Evolutionary conservation across 1,140 invertebrate species (phyloP).

Genomic region (Lepidotrigona ventralis): DNA sequence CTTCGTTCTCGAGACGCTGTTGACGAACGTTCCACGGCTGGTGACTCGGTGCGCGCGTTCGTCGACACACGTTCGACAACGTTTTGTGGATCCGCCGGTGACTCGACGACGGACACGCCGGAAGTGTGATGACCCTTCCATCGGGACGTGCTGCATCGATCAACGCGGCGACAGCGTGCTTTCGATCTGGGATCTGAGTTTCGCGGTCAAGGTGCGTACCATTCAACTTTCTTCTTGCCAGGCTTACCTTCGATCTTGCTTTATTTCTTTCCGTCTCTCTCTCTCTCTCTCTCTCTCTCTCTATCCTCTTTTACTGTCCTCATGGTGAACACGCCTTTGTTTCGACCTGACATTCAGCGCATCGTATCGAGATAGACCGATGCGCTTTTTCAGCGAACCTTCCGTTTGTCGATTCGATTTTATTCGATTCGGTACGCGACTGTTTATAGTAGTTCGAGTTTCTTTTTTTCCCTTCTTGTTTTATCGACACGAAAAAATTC

Average conservation of each 20-base stretch:
- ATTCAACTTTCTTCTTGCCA: background rate
- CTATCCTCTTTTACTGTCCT: background rate
- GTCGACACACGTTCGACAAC: background rate
- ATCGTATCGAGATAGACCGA: background rate
- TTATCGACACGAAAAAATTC: background rate
- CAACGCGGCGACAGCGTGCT: constrained; percentile 27
- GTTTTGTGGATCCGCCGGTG: constrained; percentile 25
- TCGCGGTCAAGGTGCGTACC: constrained; percentile 45
- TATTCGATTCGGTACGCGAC: background rate
- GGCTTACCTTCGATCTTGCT: background rate
- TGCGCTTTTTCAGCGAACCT: background rate
- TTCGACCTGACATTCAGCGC: no score
- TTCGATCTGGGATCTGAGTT: constrained; percentile 38
- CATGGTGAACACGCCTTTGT: background rate
- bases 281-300: background rate
- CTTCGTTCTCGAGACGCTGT: background rate
- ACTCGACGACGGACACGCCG: constrained; percentile 17
- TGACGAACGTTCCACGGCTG: no score
- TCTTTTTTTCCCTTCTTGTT: no score
- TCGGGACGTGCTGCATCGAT: constrained; percentile 20
- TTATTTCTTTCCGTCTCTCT: background rate
- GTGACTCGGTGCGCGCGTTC: constrained; percentile 17
- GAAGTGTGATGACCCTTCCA: constrained; percentile 45
- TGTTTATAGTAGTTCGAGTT: background rate
- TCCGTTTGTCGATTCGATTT: background rate